Evolutionary conservation across 2,888 invertebrate species (phyloP), one percentile per base, ranked within the genome.

Genomic region (Amphipoea lucens): DNA sequence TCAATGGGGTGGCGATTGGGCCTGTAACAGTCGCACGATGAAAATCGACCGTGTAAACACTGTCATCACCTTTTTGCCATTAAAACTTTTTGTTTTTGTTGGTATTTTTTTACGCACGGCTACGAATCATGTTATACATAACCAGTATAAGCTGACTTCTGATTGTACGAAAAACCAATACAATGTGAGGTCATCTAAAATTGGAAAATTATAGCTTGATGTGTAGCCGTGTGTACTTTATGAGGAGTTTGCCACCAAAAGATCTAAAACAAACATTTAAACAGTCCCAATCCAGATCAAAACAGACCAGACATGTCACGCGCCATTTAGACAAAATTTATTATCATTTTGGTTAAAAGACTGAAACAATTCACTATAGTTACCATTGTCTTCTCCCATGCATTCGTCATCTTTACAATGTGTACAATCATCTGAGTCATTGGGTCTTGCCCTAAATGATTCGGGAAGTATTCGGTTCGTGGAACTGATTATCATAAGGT

Each of bases 391-490:
- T 77, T 67, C 66, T 77, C 42, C 29, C 7, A 17, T 72, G 11
- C 23, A 45, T 72, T 65, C 7, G 74, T 84, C 74, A 84, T 73
- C 17, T 23, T 4, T 74, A 51, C 67, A 51, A 1, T 45, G 23
- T 23, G 29, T 74, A 63, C 29, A 42, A 42, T 51, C 48, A 42
- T 40, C 42, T 84, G 81, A 84, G 73, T 84, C 84, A 84, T 69
- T 12, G 29, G 40, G 51, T 23, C 63, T 67, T 42, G 57, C 51
- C 71, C 74, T 71, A 74, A 81, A 76, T 63, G 71, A 71, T 84
- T 76, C 71, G 67, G 76, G 81, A 84, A 84, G 81, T 57, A 23
- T 67, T 75, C 40, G 63, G 7, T 84, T 76, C 81, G 72, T 45
- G 23, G 83, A 76, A 80, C n/a, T 84, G 67, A 73, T 68, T 83